Evolutionary conservation across 1,140 invertebrate genomes (phyloP).

Genomic region (Lepidurus apus): DNA sequence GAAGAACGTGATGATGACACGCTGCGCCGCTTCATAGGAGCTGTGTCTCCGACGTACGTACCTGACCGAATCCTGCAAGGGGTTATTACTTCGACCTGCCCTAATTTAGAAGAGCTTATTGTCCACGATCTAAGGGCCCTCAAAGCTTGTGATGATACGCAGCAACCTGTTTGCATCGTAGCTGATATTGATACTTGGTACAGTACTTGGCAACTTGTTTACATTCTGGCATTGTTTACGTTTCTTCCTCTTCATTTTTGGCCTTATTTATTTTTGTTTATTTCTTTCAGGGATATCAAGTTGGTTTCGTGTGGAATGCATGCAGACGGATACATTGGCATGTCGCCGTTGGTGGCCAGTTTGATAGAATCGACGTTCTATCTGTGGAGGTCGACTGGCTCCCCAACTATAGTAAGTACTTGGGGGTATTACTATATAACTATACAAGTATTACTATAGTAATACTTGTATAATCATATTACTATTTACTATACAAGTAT

Average conservation of each 20-base stretch:
- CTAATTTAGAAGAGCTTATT: conserved; percentile 16
- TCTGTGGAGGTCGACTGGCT: conserved; percentile 61
- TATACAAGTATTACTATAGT: too few relatives aligned
- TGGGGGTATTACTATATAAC: too few relatives aligned
- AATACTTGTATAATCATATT: too few relatives aligned
- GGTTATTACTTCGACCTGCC: neutral
- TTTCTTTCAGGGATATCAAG: conserved; percentile 36
- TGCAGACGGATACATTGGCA: conserved; percentile 53
- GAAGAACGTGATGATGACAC: conserved; percentile 6
- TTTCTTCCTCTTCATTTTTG: neutral
- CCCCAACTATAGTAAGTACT: conserved; percentile 59
- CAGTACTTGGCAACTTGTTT: conserved; percentile 39
- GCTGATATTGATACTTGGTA: conserved; percentile 79
- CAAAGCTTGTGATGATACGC: conserved; percentile 43
- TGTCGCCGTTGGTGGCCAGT: conserved; percentile 74
- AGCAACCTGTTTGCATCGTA: conserved; percentile 65
- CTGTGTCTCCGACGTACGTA: conserved; percentile 50
- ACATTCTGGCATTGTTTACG: neutral
- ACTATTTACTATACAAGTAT: too few relatives aligned
- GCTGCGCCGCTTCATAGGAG: neutral
- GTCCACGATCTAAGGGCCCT: conserved; percentile 1
- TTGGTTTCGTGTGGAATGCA: conserved; percentile 53
- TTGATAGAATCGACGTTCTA: conserved; percentile 76
- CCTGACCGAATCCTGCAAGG: conserved; percentile 69
- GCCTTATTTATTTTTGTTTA: conserved; percentile 18